Percentiles rank a stretch among this genome's conserved stretches.
phyloP scores from a whole-genome alignment of 2,113 vertebrate genomes.

The Lontra canadensis region DNA sequence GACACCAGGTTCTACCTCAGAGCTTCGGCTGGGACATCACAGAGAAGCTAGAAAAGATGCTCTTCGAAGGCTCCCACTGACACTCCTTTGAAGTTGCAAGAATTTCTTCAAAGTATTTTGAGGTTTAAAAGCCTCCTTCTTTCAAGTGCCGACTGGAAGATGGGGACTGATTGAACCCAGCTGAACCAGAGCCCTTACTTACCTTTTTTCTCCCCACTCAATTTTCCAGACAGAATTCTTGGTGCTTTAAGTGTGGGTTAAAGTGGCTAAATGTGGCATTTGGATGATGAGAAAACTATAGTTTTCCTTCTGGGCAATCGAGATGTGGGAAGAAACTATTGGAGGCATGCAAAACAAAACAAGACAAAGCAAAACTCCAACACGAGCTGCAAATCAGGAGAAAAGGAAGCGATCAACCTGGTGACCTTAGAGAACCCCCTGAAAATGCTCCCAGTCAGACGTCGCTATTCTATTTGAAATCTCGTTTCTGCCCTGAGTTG shows the following conservation, averaged over 20 bases:
- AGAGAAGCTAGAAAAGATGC: not conserved
- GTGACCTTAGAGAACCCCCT: not conserved
- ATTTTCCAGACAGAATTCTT: constrained; percentile 1
- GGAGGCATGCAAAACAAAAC: constrained; percentile 39
- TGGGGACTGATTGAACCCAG: not conserved
- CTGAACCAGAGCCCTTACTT: not conserved
- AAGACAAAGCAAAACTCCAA: not conserved
- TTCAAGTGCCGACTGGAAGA: not conserved
- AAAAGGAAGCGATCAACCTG: not conserved
- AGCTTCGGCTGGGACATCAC: not conserved
- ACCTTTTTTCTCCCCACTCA: not conserved
- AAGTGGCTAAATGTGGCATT: constrained; percentile 27
- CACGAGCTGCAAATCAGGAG: not conserved
- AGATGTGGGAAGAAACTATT: constrained; percentile 51
- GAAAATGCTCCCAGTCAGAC: not conserved
- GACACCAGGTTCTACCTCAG: not conserved
- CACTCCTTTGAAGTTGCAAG: not conserved
- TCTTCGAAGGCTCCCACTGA: not conserved
- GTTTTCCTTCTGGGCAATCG: constrained; percentile 43
- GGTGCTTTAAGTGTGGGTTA: not conserved
- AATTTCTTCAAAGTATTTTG: not conserved
- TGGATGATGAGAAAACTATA: constrained; percentile 46
- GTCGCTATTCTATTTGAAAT: not conserved
- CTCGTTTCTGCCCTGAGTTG: not conserved
- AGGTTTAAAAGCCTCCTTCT: not conserved